Conservation (phyloP, 2,113 vertebrate genomes). For the Isichthys henryi region DNA sequence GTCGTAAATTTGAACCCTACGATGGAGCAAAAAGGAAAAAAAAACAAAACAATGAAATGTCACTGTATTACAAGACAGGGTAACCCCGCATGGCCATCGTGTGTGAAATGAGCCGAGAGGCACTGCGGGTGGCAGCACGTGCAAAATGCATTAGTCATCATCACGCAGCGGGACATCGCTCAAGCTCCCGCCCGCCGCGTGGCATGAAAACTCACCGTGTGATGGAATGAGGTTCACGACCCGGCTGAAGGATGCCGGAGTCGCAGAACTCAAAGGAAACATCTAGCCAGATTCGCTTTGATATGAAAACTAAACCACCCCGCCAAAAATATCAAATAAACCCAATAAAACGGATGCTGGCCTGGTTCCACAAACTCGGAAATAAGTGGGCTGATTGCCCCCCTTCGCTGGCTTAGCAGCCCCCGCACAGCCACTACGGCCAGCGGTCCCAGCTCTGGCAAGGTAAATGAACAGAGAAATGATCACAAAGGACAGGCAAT, state of each 20-base stretch:
- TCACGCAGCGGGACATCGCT: neutral
- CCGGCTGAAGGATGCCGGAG: neutral
- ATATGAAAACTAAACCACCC: neutral
- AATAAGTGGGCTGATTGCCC: neutral
- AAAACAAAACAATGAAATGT: neutral
- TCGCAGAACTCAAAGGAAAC: neutral
- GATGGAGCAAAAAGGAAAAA: neutral
- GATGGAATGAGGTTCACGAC: neutral
- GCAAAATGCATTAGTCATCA: neutral
- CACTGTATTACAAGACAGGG: neutral
- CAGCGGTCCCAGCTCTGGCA: neutral
- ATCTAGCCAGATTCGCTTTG: neutral
- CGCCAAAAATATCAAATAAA: neutral
- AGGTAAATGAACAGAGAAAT: neutral
- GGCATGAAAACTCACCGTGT: neutral
- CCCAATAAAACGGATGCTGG: neutral
- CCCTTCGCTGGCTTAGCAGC: neutral
- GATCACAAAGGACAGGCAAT: neutral
- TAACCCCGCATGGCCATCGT: neutral
- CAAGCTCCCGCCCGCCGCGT: neutral
- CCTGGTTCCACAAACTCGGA: neutral
- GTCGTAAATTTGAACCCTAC: neutral
- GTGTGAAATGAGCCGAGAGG: neutral
- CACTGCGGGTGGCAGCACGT: neutral
- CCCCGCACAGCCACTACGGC: no score